These are phyloP conservation scores for Corythaixoides concolor DNA, from an alignment of 2,113 vertebrate species.

Conservation along the genomic window DNA sequence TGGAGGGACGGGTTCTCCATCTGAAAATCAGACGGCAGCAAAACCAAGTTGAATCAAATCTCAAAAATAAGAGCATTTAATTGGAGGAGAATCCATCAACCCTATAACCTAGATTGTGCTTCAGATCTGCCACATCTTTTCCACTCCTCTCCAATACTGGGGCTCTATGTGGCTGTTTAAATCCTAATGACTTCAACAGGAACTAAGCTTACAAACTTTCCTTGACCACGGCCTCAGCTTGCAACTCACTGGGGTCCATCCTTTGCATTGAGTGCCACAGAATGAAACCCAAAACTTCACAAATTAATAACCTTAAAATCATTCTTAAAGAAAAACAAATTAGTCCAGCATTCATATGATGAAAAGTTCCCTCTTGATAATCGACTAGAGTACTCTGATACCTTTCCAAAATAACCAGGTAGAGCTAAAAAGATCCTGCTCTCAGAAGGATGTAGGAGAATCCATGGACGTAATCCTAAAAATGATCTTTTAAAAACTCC, in stretches of 20 bases:
- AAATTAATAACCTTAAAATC: not conserved
- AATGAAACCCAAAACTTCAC: not conserved
- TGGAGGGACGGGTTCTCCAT: not conserved
- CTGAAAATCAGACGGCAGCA: not conserved
- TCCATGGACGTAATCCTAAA: not conserved
- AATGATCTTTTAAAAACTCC: not conserved
- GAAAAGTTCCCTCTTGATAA: not conserved
- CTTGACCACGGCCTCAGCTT: not conserved
- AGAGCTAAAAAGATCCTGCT: not conserved
- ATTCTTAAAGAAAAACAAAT: not conserved
- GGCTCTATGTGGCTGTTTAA: not conserved
- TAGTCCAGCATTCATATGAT: not conserved
- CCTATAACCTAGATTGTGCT: not conserved
- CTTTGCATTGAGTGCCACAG: not conserved
- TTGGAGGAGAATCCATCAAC: not conserved
- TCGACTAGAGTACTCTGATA: not conserved
- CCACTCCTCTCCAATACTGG: not conserved
- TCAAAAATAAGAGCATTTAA: not conserved
- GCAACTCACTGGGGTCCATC: not conserved
- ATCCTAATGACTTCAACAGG: not conserved
- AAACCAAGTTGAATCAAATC: fast-evolving
- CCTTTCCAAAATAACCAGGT: not conserved
- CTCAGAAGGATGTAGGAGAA: not conserved
- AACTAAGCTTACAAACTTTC: not conserved
- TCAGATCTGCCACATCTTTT: not conserved